Percentiles rank a stretch among this genome's conserved stretches.
Evolutionary conservation across 2,113 vertebrate genomes (phyloP).

Genomic region (Pteruthius melanotis): DNA sequence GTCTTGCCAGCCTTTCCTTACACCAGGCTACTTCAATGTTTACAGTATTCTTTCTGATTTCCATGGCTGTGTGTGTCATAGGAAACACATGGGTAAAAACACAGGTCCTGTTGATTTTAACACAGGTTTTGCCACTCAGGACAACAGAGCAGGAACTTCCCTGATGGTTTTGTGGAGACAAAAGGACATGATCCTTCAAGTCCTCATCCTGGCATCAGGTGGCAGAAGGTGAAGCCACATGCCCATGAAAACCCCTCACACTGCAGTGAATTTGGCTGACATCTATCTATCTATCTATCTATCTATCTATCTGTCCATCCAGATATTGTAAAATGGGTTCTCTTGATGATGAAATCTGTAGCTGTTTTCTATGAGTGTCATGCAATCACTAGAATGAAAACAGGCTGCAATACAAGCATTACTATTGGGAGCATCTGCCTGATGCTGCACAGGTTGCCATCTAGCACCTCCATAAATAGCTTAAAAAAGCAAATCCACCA

Average conservation of each 20-base stretch:
- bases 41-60: neutral
- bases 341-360: neutral
- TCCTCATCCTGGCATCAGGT: neutral
- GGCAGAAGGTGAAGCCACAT: accelerated
- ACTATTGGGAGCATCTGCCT: neutral
- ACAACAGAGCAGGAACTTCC: neutral
- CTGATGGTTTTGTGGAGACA: neutral
- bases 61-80: accelerated
- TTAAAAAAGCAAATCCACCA: neutral
- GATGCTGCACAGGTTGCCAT: neutral
- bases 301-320: neutral
- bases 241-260: accelerated
- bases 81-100: neutral
- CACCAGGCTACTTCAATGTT: neutral
- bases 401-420: neutral
- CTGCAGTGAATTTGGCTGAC: neutral
- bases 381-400: neutral
- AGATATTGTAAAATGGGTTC: neutral
- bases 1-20: neutral
- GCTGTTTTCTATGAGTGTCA: neutral
- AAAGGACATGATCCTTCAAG: neutral
- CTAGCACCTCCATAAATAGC: neutral
- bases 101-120: neutral
- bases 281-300: neutral
- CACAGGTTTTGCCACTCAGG: neutral